These are phyloP conservation scores for Bombus terrestris DNA, from an alignment of 1,140 invertebrate species.

Conservation along the genomic window DNA sequence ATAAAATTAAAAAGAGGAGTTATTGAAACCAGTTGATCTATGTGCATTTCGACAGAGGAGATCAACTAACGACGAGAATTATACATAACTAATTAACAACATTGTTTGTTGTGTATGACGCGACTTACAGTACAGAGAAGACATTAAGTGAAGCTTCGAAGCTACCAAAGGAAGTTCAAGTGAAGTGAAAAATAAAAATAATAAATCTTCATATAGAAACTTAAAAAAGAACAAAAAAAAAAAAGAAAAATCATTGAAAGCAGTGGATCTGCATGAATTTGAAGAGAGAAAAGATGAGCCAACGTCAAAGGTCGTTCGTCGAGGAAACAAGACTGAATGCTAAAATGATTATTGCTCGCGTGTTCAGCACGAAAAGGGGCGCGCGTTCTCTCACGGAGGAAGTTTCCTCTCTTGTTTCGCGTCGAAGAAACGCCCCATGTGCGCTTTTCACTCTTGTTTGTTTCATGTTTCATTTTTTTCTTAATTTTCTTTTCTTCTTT, in stretches of 20 bases:
- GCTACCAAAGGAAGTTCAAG: background rate
- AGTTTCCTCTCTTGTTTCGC: background rate
- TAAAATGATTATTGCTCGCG: slow-evolving; percentile 15
- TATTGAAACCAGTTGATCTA: background rate
- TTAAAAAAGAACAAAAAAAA: too few species aligned
- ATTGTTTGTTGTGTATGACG: background rate
- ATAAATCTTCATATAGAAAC: background rate
- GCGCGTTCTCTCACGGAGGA: background rate
- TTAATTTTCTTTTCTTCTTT: slow-evolving; percentile 10
- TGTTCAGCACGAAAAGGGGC: background rate
- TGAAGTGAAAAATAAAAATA: background rate
- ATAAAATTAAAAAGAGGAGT: background rate
- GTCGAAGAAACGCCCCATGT: slow-evolving; percentile 13
- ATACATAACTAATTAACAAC: background rate
- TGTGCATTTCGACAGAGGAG: background rate
- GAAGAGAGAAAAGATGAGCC: background rate
- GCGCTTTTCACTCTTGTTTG: slow-evolving; percentile 4
- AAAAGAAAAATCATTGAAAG: background rate
- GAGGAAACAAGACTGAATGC: slow-evolving; percentile 5
- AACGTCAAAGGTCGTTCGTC: slow-evolving; percentile 9
- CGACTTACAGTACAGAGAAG: background rate
- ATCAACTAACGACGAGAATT: background rate
- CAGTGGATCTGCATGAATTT: background rate
- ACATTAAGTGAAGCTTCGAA: background rate
- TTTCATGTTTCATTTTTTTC: slow-evolving; percentile 14